A percentile compares a stretch with the other conserved stretches of the same genome.
These are phyloP conservation scores for Gerris lacustris DNA, from an alignment of 2,888 invertebrate species.

Conservation along the genomic window DNA sequence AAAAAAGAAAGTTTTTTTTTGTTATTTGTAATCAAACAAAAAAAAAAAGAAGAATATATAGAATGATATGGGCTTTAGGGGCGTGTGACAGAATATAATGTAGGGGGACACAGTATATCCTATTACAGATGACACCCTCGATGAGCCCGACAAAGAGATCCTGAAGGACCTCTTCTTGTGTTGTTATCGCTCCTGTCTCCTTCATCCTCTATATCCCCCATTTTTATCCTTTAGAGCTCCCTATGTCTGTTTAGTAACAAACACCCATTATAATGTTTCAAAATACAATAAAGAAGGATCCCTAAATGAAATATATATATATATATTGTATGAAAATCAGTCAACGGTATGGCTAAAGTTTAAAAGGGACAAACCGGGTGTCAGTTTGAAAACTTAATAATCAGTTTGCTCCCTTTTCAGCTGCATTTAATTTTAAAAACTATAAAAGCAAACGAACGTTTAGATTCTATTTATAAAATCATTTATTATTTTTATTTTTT, in stretches of 20 bases:
- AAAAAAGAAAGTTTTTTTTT: neutral
- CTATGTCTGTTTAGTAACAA: neutral
- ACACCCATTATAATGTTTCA: neutral
- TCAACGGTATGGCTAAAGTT: neutral
- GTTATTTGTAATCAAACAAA: neutral
- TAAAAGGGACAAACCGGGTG: too few relatives aligned
- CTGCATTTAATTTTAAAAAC: too few relatives aligned
- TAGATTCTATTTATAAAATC: too few relatives aligned
- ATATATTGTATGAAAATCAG: neutral
- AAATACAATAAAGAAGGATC: neutral
- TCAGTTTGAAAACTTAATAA: too few relatives aligned
- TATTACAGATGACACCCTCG: conserved; percentile 1
- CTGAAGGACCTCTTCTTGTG: neutral
- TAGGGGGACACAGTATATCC: neutral
- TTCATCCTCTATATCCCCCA: neutral
- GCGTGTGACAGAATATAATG: neutral
- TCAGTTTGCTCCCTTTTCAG: too few relatives aligned
- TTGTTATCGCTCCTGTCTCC: conserved; percentile 1
- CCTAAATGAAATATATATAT: too few relatives aligned
- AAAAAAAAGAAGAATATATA: neutral
- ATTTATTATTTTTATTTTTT: too few relatives aligned
- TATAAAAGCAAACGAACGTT: too few relatives aligned
- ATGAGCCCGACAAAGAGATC: neutral
- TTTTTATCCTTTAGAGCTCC: neutral
- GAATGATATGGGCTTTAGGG: neutral